These are phyloP conservation scores for Dendropsophus ebraccatus DNA, from an alignment of 2,113 vertebrate species.

Conservation along the genomic window DNA sequence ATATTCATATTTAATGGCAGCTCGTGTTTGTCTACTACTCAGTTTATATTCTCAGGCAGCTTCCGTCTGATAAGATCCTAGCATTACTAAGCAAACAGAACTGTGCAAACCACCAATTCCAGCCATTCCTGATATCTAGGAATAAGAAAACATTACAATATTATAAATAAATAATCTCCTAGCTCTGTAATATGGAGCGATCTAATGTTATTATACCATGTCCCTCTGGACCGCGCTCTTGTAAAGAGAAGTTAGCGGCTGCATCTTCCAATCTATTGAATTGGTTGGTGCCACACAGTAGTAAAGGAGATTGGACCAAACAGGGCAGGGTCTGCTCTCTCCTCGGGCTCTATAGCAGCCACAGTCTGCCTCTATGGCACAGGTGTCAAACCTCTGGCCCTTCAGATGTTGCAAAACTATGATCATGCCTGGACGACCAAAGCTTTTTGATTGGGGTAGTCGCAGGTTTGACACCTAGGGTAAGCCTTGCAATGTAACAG, in stretches of 20 bases:
- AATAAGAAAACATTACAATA: not conserved
- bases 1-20: not conserved
- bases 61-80: constrained; percentile 19
- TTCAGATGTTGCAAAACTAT: too few species aligned
- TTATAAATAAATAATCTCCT: not conserved
- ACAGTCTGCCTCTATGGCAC: not conserved
- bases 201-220: not conserved
- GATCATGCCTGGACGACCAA: too few species aligned
- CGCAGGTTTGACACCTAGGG: too few species aligned
- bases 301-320: not conserved
- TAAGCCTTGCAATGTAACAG: too few species aligned
- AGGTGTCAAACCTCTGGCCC: too few species aligned
- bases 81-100: constrained; percentile 19
- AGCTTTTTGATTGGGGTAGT: too few species aligned
- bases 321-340: not conserved
- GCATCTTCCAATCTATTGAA: not conserved
- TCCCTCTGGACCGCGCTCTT: not conserved
- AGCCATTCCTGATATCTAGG: not conserved
- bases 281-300: too few species aligned
- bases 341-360: not conserved
- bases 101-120: too few species aligned
- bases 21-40: not conserved
- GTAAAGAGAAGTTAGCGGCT: not conserved
- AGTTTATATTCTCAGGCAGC: not conserved
- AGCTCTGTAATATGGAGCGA: not conserved